These are phyloP conservation scores for Spermophilus dauricus DNA, from an alignment of 2,113 vertebrate species.

Conservation along the genomic window DNA sequence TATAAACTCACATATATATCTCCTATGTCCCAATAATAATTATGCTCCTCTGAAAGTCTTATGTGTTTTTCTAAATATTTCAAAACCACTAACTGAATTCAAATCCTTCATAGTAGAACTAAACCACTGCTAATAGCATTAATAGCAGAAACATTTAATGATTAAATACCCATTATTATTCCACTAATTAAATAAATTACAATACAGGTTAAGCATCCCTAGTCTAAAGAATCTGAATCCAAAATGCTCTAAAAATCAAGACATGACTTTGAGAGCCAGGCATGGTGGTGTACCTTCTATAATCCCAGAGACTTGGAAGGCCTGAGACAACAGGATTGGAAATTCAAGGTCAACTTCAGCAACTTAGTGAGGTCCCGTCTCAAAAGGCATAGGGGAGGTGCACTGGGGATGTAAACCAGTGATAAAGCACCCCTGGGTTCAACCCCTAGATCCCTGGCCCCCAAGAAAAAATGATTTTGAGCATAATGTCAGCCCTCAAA, in stretches of 20 bases:
- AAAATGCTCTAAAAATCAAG: background rate
- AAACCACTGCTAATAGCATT: background rate
- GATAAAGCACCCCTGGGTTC: too few species aligned
- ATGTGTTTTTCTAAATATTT: background rate
- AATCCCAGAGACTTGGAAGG: background rate
- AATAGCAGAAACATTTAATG: background rate
- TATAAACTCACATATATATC: background rate
- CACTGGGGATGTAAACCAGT: too few species aligned
- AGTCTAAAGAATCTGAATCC: background rate
- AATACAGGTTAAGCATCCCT: background rate
- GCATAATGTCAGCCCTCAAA: background rate
- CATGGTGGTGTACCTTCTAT: background rate
- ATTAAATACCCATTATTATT: background rate
- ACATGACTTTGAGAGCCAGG: background rate
- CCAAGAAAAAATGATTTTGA: background rate
- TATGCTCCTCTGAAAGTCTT: background rate
- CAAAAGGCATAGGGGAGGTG: too few species aligned
- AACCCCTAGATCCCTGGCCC: too few species aligned
- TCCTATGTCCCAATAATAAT: background rate
- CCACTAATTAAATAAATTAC: conserved; percentile 26
- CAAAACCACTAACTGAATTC: background rate
- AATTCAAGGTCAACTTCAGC: too few species aligned
- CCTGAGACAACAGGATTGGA: background rate
- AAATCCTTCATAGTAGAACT: background rate
- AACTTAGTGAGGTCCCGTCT: too few species aligned